Percentiles rank a stretch among this genome's conserved stretches.
phyloP scores from a whole-genome alignment of 30 jellyfish, hydroid and myxozoan genomes.

The Aurelia sp. region DNA sequence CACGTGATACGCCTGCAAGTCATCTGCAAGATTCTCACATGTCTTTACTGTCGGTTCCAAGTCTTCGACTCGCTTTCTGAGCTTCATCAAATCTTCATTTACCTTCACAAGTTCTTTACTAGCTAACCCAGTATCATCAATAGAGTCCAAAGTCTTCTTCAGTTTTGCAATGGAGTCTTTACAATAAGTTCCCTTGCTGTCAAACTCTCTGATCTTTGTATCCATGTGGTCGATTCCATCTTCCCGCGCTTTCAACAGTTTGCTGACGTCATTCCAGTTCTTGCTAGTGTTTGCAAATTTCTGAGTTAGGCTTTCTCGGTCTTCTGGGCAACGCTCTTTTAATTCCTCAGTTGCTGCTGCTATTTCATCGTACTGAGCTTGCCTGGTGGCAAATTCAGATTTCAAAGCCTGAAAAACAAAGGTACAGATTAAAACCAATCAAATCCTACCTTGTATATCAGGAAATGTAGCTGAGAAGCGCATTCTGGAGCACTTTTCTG shows the following conservation, averaged over 20 bases:
- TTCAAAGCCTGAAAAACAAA: conserved; percentile 57
- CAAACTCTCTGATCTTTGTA: conserved; percentile 60
- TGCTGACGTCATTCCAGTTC: conserved; percentile 73
- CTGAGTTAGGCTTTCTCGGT: conserved; percentile 49
- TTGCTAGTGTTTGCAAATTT: conserved; percentile 46
- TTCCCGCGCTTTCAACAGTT: conserved; percentile 74
- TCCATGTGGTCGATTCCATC: conserved; percentile 72
- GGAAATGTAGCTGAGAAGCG: no score
- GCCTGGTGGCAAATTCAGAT: conserved; percentile 48
- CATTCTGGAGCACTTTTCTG: no score
- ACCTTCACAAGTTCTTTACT: conserved; percentile 45
- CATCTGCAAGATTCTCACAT: conserved; percentile 51
- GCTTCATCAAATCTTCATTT: conserved; percentile 55
- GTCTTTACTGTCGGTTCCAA: conserved; percentile 66
- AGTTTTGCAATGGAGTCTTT: conserved; percentile 69
- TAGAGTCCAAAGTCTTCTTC: conserved; percentile 69
- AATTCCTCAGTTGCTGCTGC: conserved; percentile 45
- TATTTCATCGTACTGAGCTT: conserved; percentile 61
- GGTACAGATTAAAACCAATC: background rate
- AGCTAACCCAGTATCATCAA: conserved; percentile 51
- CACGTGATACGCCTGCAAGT: conserved; percentile 68
- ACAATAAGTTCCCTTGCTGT: conserved; percentile 52
- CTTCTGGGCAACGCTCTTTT: conserved; percentile 67
- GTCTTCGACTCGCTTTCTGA: conserved; percentile 69
- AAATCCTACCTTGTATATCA: no score